Evolutionary conservation across 2,113 vertebrate genomes (phyloP).

Genomic region (Lophotis ruficrista): DNA sequence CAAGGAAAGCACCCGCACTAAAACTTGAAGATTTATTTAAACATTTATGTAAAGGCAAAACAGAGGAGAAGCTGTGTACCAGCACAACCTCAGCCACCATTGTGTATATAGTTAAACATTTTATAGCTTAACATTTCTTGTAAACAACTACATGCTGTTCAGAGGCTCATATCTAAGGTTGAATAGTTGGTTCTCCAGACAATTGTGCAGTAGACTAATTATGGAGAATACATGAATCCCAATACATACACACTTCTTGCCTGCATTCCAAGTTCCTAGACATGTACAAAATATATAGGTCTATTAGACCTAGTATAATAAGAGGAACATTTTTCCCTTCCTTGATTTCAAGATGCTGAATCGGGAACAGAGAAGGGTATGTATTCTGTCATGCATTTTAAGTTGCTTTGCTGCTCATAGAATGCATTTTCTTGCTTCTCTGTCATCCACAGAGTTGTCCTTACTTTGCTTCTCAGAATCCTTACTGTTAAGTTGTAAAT

Average conservation of each 20-base stretch:
- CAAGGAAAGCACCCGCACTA: neutral
- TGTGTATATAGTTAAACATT: neutral
- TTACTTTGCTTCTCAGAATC: neutral
- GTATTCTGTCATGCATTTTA: neutral
- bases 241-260: neutral
- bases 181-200: neutral
- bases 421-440: neutral
- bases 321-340: neutral
- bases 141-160: neutral
- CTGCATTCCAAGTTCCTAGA: neutral
- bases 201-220: neutral
- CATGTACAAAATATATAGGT: accelerated
- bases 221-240: neutral
- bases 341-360: neutral
- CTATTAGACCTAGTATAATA: neutral
- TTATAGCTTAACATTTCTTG: neutral
- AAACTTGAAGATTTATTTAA: neutral
- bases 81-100: neutral
- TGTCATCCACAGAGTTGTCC: neutral
- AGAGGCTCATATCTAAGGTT: neutral
- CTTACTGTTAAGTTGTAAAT: neutral
- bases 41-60: neutral
- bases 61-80: neutral
- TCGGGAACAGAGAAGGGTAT: neutral
- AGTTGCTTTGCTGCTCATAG: neutral